A percentile compares a stretch with the other conserved stretches of the same genome.
Conservation (phyloP, 2,797 vertebrate genomes). For the Acrocephalus scirpaceus region DNA sequence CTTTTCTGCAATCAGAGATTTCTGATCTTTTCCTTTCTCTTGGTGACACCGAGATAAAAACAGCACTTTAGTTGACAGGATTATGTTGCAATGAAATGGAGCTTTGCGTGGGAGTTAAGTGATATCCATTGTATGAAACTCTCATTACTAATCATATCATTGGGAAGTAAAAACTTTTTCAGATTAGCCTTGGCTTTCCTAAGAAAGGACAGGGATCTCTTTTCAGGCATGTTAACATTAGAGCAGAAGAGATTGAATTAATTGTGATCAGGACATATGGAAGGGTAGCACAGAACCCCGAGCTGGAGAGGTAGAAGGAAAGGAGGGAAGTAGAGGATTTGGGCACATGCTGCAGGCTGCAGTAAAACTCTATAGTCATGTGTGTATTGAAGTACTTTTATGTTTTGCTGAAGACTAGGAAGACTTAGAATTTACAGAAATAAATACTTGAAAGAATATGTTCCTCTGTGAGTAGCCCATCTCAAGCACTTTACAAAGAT, state of each 20-base stretch:
- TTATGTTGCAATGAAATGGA: conserved; percentile 1
- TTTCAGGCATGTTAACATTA: neutral
- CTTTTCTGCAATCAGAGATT: neutral
- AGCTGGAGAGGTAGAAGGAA: neutral
- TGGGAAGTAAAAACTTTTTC: conserved; percentile 30
- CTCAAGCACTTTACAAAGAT: neutral
- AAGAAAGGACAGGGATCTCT: neutral
- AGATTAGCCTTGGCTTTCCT: neutral
- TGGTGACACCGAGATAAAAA: neutral
- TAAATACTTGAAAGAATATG: neutral
- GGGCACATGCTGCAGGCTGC: neutral
- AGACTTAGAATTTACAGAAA: neutral
- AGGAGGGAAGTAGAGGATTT: neutral
- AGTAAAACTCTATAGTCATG: neutral
- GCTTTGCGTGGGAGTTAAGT: neutral
- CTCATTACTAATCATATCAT: conserved; percentile 9
- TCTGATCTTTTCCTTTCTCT: neutral
- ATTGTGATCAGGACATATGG: neutral
- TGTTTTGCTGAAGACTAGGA: neutral
- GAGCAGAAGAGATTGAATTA: neutral
- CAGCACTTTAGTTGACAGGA: neutral
- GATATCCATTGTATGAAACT: neutral
- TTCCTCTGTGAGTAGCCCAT: neutral
- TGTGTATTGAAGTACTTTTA: neutral
- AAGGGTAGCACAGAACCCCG: neutral